Base-by-base conservation (phyloP, 2,888 invertebrate species). In the Drosophila mimica region DNA sequence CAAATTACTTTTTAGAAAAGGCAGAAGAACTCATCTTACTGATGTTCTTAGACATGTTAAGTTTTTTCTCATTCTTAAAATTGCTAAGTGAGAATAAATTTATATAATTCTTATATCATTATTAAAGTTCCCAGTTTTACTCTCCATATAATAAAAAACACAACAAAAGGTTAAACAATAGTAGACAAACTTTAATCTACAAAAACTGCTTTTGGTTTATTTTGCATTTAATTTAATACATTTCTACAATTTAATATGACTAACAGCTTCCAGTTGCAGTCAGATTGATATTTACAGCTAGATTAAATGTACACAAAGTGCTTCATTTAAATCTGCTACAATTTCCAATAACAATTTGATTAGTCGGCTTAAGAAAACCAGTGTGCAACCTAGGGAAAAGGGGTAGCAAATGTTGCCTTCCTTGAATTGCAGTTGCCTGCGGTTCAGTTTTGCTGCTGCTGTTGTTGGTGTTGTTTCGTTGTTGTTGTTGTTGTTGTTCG, bases 351-450 rank as follows among this genome's bases (percentile, higher is more conserved):
- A 30, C 60, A 53, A 60, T 60, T 60, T 40, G 38, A 61, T 28
- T 31, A 40, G 15, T 17, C 5, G 17, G 38, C 30, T 28, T 9
- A 15, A 28, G 28, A 31, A 38, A 46, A 51, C 52, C 62, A 78
- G 30, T 81, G 81, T 81, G 64, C 78, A 31, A 36, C 33, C 11
- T 54, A 17, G 15, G 57, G 70, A 54, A 17, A 49, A 56, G 54
- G 59, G 56, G 40, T 28, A 51, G 74, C 25, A 25, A 25, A 34
- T 65, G 57, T 59, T 62, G 62, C 56, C 38, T 81, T 78, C 70
- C 70, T 70, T 78, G 70, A 75, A 76, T 65, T 65, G 70, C 53
- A 62, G 70, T 74, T 67, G 62, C 74, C 73, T 36, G 60, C 49
- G 62, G 43, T 40, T 60, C 30, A 54, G 57, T 48, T 38, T 13